Base-by-base conservation (phyloP, 2,888 invertebrate genomes). In the Agrilus biguttatus region DNA sequence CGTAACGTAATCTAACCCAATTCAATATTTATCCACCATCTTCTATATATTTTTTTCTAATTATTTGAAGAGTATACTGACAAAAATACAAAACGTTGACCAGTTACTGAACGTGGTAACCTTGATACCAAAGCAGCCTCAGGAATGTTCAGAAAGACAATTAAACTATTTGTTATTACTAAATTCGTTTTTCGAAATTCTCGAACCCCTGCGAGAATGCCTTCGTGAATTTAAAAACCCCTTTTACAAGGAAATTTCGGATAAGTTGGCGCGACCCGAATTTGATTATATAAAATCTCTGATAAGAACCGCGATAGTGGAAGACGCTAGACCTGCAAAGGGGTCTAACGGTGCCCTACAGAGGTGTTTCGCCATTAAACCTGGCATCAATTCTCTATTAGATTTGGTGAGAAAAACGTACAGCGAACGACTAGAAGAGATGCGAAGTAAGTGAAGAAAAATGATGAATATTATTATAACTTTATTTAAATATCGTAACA, bases 401-500 rank as follows among this genome's bases (percentile, higher is more conserved):
- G 93, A 93, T 63, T 73, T 92, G 28, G 80, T 88, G 5, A 70
- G 93, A 51, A 77, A 80, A 58, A 80, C 83, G 0, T 92, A 91
- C 63, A 81, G 83, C n/a, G 89, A 92, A 61, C 69, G 88, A 12
- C 75, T 91, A 46, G 83, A 85, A 49, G 84, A 87, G 49, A 80
- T 91, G 61, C 74, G 71, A 54, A 70, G 80, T 80, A 59, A 37
- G 33, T 43, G 35, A 41, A 6, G 23, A 23, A 23, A 8, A 23
- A 23, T n/a, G n/a, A n/a, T n/a, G n/a, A 8, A 23, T 33, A 34
- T 38, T 37, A 8, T 12, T n/a, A n/a, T n/a, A n/a, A n/a, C n/a
- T n/a, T n/a, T n/a, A n/a, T n/a, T n/a, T n/a, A n/a, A n/a, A n/a
- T n/a, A n/a, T n/a, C n/a, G n/a, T n/a, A n/a, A n/a, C n/a, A n/a